Evolutionary conservation across 2,888 invertebrate genomes (phyloP), one percentile per base, ranked within the genome.

Genomic region (Melanargia galathea): DNA sequence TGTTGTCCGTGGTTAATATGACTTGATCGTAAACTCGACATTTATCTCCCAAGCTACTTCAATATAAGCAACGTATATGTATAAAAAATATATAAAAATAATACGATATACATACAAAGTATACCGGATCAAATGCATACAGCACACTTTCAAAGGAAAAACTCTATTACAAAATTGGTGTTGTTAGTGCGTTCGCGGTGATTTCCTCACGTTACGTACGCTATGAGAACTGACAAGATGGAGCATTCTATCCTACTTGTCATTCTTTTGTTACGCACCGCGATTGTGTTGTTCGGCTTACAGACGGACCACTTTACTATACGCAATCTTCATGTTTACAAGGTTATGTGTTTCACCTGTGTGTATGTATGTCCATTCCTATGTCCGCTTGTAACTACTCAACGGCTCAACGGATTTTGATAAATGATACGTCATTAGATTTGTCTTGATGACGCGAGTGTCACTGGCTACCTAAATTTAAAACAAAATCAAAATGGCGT

Each of bases 231-330:
- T 71, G 74, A 74, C 73, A 71, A 78, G 75, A 75, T 71, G 73
- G 67, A 71, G 65, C 63, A 38, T 40, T 64, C 55, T 62, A 58
- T 46, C 73, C 67, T 74, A 80, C 82, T 82, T 78, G 82, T 82
- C 79, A 86, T 84, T 88, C 80, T 79, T 87, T 87, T 87, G 88
- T 87, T 81, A 71, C 64, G 69, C 66, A 73, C 73, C 70, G 81
- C 82, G 81, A 85, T 85, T 77, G 82, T 77, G 78, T 78, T 80
- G 66, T 63, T 81, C 78, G 77, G 76, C 74, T n/a, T 38, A 13
- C 22, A 35, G 2, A 58, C 22, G 22, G 35, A 35, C 46, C 48
- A 58, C 58, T 58, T 58, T 48, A 24, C 11, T 24, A n/a, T n/a
- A 30, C 20, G 33, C 13, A 54, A 54, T 51, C 16, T n/a, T 30